Evolutionary conservation across 2,888 invertebrate genomes (phyloP).

Genomic region (Drosophila falleni): DNA sequence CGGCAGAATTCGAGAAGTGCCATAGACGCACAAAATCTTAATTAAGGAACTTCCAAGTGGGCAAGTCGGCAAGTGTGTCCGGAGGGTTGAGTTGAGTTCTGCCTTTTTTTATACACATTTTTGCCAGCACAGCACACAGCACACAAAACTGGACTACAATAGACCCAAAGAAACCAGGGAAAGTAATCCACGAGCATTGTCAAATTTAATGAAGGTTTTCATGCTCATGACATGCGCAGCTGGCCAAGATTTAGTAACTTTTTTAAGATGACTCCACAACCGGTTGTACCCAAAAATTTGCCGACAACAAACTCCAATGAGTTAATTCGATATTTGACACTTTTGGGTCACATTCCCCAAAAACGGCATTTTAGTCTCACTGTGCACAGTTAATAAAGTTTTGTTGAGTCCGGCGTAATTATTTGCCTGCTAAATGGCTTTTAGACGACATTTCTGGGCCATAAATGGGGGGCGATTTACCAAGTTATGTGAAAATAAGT

Average conservation of each 20-base stretch:
- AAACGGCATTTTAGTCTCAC: constrained; percentile 33
- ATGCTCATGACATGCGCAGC: constrained; percentile 70
- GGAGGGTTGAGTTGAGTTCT: constrained; percentile 20
- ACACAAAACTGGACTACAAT: constrained; percentile 68
- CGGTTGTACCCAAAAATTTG: constrained; percentile 6
- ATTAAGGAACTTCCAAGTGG: constrained; percentile 81
- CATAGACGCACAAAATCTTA: constrained; percentile 78
- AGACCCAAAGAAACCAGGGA: constrained; percentile 22
- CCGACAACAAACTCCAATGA: constrained; percentile 59
- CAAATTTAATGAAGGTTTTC: constrained; percentile 82
- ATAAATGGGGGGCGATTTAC: constrained; percentile 67
- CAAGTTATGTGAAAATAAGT: constrained; percentile 74
- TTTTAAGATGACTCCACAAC: constrained; percentile 32
- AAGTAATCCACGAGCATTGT: constrained; percentile 55
- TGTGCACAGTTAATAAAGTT: constrained; percentile 74
- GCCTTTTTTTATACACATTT: constrained; percentile 53
- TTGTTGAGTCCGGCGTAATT: constrained; percentile 69
- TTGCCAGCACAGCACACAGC: constrained; percentile 60
- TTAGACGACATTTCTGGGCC: constrained; percentile 67
- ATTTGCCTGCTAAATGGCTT: constrained; percentile 78
- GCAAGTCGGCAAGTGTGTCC: constrained; percentile 41
- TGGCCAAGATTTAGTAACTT: constrained; percentile 68
- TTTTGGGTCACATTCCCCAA: constrained; percentile 65
- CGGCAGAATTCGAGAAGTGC: constrained; percentile 50
- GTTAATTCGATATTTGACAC: constrained; percentile 81